Percentiles rank a stretch among this genome's conserved stretches.
Evolutionary conservation across 2,797 vertebrate genomes (phyloP).

Genomic region (Apogon talboti): DNA sequence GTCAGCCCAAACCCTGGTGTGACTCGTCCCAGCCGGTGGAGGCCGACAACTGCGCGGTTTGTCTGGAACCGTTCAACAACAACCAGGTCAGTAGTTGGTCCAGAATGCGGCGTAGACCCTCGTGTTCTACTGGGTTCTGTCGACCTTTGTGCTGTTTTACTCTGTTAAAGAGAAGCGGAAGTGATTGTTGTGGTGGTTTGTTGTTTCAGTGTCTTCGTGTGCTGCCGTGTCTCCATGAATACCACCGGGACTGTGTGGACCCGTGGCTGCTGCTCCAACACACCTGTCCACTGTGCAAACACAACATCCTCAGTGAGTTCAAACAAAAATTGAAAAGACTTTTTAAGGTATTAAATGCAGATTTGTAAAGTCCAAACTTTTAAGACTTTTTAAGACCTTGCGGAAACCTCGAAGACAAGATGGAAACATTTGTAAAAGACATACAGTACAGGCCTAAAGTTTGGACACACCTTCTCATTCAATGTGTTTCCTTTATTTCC

Average conservation of each 20-base stretch:
- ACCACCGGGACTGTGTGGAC: conserved; percentile 94
- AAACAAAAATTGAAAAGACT: too few relatives aligned
- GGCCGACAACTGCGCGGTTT: conserved; percentile 90
- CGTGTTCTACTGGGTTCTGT: too few relatives aligned
- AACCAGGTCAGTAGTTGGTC: conserved; percentile 85
- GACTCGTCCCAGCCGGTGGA: conserved; percentile 75
- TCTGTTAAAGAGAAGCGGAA: too few relatives aligned
- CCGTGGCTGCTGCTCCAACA: conserved; percentile 94
- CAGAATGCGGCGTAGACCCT: background rate
- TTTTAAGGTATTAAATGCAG: too few relatives aligned
- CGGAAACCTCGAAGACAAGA: too few relatives aligned
- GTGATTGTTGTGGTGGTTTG: background rate
- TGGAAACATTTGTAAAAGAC: too few relatives aligned
- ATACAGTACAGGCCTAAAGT: too few relatives aligned
- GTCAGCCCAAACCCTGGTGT: conserved; percentile 76
- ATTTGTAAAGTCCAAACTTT: too few relatives aligned
- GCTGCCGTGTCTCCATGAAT: conserved; percentile 93
- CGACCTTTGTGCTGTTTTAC: too few relatives aligned
- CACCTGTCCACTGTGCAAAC: conserved; percentile 96
- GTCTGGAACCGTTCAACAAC: conserved; percentile 92
- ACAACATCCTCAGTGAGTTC: conserved; percentile 89
- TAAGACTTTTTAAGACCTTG: too few relatives aligned
- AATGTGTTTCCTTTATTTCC: too few relatives aligned
- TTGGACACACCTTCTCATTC: too few relatives aligned
- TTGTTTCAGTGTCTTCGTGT: conserved; percentile 90